These are phyloP conservation scores for Gymnothorax javanicus DNA, from an alignment of 2,797 vertebrate genomes.

Conservation along the genomic window DNA sequence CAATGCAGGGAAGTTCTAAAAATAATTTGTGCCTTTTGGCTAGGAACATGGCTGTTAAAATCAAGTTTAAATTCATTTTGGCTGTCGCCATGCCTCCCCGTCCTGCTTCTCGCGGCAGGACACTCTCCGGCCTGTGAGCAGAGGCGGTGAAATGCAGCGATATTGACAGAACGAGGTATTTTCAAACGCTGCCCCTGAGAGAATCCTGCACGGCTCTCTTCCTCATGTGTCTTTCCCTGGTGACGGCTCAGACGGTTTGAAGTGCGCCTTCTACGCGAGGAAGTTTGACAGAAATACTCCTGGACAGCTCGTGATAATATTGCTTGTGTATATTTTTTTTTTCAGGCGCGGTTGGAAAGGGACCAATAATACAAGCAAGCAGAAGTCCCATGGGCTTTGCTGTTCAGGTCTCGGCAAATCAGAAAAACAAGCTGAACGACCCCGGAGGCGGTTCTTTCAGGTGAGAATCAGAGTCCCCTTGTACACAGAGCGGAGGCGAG, in stretches of 20 bases:
- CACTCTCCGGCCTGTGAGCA: conserved; percentile 65
- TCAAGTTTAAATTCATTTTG: conserved; percentile 78
- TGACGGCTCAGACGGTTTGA: conserved; percentile 67
- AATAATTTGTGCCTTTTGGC: conserved; percentile 75
- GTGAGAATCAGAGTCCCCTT: conserved; percentile 62
- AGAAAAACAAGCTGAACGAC: conserved; percentile 87
- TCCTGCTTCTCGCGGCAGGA: conserved; percentile 68
- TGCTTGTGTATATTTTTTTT: conserved; percentile 58
- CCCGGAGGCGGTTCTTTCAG: conserved; percentile 84
- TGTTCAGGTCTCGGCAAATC: conserved; percentile 84
- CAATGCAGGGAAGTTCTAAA: conserved; percentile 76
- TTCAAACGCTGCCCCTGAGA: conserved; percentile 64
- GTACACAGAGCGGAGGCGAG: conserved; percentile 19
- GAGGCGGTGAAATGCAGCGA: conserved; percentile 67
- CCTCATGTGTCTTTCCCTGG: conserved; percentile 24
- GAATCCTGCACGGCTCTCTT: conserved; percentile 45
- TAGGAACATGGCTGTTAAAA: conserved; percentile 79
- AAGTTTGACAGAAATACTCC: conserved; percentile 74
- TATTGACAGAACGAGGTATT: conserved; percentile 69
- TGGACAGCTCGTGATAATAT: conserved; percentile 76
- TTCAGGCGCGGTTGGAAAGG: conserved; percentile 80
- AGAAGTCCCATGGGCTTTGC: conserved; percentile 75
- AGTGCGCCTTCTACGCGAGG: conserved; percentile 74
- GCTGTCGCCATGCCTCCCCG: conserved; percentile 72
- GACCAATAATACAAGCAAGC: conserved; percentile 74